These are phyloP conservation scores for Ormia ochracea DNA, from an alignment of 2,888 invertebrate species.

Conservation along the genomic window DNA sequence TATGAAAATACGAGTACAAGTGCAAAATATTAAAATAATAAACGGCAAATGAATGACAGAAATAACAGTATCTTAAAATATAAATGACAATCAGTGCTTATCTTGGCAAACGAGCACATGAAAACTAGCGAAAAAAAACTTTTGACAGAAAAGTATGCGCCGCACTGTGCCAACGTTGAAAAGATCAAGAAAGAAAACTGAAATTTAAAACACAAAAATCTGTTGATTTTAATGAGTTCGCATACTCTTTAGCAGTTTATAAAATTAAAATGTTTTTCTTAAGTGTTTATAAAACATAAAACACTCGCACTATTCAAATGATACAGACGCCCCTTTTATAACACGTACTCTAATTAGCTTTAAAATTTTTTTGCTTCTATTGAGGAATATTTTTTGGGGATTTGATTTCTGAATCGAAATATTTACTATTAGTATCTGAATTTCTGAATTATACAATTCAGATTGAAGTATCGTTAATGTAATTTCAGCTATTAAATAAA, in stretches of 20 bases:
- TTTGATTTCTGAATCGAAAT: too few species aligned
- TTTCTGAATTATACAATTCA: too few species aligned
- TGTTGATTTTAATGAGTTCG: slow-evolving; percentile 49
- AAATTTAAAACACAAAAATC: slow-evolving; percentile 40
- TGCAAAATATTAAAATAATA: slow-evolving; percentile 50
- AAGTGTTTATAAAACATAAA: slow-evolving; percentile 22
- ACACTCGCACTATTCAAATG: not conserved
- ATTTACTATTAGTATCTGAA: too few species aligned
- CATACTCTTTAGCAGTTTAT: slow-evolving; percentile 49
- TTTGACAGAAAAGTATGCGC: slow-evolving; percentile 17
- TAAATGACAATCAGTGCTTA: slow-evolving; percentile 50
- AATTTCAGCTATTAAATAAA: too few species aligned
- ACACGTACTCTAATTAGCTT: not conserved
- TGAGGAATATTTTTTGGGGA: too few species aligned
- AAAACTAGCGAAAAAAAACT: slow-evolving; percentile 29
- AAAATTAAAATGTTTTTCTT: slow-evolving; percentile 41
- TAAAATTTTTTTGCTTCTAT: not conserved
- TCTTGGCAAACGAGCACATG: slow-evolving; percentile 47
- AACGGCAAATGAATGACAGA: slow-evolving; percentile 54
- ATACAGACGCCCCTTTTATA: not conserved
- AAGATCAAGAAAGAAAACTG: slow-evolving; percentile 10
- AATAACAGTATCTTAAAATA: slow-evolving; percentile 49
- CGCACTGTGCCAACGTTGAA: not conserved
- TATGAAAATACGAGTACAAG: slow-evolving; percentile 4
- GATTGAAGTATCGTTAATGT: too few species aligned